Conservation (phyloP, 2,797 vertebrate genomes). For the Phoebastria nigripes region DNA sequence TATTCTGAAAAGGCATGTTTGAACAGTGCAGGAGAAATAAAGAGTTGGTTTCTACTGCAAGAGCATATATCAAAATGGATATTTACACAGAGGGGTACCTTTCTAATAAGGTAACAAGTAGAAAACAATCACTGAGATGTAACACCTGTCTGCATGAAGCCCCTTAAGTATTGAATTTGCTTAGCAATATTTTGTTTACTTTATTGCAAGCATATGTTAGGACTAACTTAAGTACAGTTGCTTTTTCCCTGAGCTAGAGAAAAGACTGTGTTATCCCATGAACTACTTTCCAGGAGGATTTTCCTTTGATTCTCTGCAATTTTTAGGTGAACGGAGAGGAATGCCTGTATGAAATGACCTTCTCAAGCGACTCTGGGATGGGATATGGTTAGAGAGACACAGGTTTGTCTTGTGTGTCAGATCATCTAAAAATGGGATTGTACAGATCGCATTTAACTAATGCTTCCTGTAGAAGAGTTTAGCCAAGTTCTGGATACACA, state of each 20-base stretch:
- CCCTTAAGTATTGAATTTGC: not conserved
- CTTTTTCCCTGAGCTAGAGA: not conserved
- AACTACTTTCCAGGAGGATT: not conserved
- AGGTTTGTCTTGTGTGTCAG: not conserved
- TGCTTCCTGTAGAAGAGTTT: not conserved
- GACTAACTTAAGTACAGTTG: not conserved
- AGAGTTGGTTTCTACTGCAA: not conserved
- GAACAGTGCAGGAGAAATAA: not conserved
- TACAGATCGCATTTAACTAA: not conserved
- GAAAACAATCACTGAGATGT: not conserved
- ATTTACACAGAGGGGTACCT: not conserved
- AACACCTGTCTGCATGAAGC: not conserved
- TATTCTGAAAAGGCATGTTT: not conserved
- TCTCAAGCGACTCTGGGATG: not conserved
- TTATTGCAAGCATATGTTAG: not conserved
- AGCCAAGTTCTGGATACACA: not conserved
- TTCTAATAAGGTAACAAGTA: not conserved
- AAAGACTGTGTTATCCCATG: not conserved
- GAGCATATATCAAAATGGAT: not conserved
- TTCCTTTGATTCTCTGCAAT: not conserved
- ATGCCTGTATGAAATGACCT: not conserved
- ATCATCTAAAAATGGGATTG: not conserved
- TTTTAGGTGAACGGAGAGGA: not conserved
- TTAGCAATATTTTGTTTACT: not conserved
- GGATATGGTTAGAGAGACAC: not conserved